Evolutionary conservation across 2,113 vertebrate genomes (phyloP).

Genomic region (Paradoxurus hermaphroditus): DNA sequence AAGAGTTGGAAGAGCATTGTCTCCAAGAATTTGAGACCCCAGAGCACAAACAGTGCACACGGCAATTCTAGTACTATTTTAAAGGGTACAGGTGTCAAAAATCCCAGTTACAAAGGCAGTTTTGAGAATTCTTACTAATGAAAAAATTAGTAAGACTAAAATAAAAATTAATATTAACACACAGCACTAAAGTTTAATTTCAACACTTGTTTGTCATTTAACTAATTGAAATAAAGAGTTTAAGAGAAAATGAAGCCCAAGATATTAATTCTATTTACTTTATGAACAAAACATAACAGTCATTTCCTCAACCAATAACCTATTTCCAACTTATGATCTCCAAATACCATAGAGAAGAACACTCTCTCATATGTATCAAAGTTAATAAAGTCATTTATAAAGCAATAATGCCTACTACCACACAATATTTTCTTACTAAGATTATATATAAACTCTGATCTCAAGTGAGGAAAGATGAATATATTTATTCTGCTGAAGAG

Average conservation of each 20-base stretch:
- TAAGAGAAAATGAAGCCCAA: conserved; percentile 33
- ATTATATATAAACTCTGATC: not conserved
- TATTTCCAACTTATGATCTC: not conserved
- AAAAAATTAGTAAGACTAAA: not conserved
- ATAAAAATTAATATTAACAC: not conserved
- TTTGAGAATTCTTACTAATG: not conserved
- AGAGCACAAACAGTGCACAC: not conserved
- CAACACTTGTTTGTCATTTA: conserved; percentile 9
- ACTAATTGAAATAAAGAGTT: conserved; percentile 10
- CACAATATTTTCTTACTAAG: conserved; percentile 24
- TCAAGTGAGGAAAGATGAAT: not conserved
- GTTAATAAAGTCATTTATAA: conserved; percentile 31
- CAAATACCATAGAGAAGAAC: conserved; percentile 32
- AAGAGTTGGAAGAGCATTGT: not conserved
- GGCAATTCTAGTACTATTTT: not conserved
- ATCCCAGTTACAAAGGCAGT: not conserved
- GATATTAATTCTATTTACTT: conserved; percentile 10
- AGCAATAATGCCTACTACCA: not conserved
- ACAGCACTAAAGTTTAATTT: not conserved
- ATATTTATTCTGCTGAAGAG: conserved; percentile 15
- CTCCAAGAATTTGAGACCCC: not conserved
- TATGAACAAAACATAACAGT: conserved; percentile 45
- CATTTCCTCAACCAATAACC: conserved; percentile 20
- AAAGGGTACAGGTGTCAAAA: not conserved
- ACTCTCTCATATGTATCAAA: not conserved